Percentiles rank a stretch among this genome's conserved stretches.
Evolutionary conservation across 2,113 vertebrate genomes (phyloP).

Genomic region (Madoqua kirkii): DNA sequence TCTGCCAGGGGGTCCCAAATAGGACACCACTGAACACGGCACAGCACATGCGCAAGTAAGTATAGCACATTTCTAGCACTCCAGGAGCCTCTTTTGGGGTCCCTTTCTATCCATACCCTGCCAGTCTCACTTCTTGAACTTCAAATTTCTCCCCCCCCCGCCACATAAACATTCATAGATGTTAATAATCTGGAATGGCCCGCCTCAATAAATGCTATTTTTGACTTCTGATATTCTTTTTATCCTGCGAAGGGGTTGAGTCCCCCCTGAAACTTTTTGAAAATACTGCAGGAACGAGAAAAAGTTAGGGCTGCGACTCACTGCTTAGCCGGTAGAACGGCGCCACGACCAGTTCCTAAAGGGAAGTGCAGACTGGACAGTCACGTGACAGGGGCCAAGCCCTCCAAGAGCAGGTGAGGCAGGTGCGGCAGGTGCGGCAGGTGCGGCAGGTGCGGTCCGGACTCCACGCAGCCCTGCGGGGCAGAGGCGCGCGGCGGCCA

Average conservation of each 20-base stretch:
- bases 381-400: fast-evolving
- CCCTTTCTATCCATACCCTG: not conserved
- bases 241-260: not conserved
- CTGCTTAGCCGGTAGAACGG: not conserved
- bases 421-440: fast-evolving
- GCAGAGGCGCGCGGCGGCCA: not conserved
- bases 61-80: not conserved
- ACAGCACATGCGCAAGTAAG: not conserved
- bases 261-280: not conserved
- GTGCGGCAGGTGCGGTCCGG: fast-evolving
- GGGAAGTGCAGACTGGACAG: fast-evolving
- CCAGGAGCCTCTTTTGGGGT: not conserved
- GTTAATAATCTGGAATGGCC: not conserved
- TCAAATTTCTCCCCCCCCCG: not conserved
- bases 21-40: not conserved
- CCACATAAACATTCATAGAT: not conserved
- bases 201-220: not conserved
- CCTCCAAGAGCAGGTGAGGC: fast-evolving
- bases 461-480: not conserved
- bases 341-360: fast-evolving
- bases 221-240: slow-evolving; percentile 73
- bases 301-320: slow-evolving; percentile 21
- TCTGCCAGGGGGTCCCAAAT: not conserved
- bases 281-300: not conserved
- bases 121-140: not conserved